Conservation (phyloP, 2,888 invertebrate species). For the Sinotaia quadrata region DNA sequence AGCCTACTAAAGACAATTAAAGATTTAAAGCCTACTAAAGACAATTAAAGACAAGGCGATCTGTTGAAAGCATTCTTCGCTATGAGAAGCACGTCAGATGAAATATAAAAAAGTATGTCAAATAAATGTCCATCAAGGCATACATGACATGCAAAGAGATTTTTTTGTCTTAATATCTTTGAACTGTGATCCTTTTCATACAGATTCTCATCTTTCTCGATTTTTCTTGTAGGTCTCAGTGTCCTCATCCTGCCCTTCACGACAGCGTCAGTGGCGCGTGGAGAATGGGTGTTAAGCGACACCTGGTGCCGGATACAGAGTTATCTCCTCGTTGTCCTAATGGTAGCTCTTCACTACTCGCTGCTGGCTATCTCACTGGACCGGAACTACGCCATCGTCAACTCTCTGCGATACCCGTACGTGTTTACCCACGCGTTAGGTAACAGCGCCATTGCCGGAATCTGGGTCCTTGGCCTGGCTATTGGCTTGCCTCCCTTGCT, state of each 20-base stretch:
- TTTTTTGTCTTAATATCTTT: no score
- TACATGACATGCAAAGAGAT: no score
- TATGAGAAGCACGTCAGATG: no score
- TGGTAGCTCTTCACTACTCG: slow-evolving; percentile 46
- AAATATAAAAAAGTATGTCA: no score
- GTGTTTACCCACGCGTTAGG: slow-evolving; percentile 51
- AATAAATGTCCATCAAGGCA: no score
- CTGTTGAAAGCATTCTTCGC: no score
- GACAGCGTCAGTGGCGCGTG: slow-evolving; percentile 45
- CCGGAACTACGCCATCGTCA: slow-evolving; percentile 57
- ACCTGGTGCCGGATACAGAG: slow-evolving; percentile 50
- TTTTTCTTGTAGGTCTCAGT: slow-evolving; percentile 46
- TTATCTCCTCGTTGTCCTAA: slow-evolving; percentile 47
- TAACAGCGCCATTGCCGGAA: slow-evolving; percentile 37
- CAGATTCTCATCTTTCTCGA: neutral
- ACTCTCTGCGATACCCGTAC: slow-evolving; percentile 54
- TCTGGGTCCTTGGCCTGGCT: slow-evolving; percentile 46
- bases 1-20: no score
- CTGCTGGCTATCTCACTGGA: slow-evolving; percentile 53
- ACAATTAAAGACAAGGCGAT: no score
- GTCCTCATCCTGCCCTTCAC: slow-evolving; percentile 50
- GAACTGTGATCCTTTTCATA: no score
- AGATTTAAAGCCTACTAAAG: no score
- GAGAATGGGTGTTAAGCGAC: slow-evolving; percentile 39
- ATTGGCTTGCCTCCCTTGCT: slow-evolving; percentile 49